These are phyloP conservation scores for Polyergus mexicanus DNA, from an alignment of 1,140 invertebrate species.

Conservation along the genomic window DNA sequence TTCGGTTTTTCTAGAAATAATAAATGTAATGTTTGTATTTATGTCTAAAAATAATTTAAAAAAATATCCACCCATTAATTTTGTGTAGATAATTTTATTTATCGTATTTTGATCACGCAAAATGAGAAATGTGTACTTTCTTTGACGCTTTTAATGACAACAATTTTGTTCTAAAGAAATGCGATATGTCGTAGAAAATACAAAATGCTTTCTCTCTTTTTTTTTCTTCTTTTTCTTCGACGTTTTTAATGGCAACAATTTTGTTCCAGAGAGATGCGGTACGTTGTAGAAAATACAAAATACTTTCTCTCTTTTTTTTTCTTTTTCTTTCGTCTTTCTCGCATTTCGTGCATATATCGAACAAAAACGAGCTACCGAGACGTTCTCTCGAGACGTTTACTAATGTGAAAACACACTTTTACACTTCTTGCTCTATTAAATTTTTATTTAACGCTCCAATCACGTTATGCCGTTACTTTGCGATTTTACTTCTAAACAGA, in stretches of 20 bases:
- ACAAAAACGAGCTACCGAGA: background rate
- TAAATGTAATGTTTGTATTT: background rate
- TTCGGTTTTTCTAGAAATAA: background rate
- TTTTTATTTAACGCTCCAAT: background rate
- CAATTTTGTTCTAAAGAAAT: background rate
- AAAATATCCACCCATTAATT: no score
- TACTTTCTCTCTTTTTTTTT: background rate
- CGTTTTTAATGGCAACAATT: background rate
- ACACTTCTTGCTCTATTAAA: slow-evolving; percentile 71
- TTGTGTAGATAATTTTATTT: no score
- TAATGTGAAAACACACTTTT: slow-evolving; percentile 53
- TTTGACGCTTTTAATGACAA: background rate
- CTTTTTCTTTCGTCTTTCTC: background rate
- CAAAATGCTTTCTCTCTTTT: slow-evolving; percentile 7
- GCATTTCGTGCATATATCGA: background rate
- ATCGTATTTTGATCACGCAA: no score
- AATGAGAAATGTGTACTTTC: no score
- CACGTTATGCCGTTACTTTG: background rate
- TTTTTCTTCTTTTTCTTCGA: no score
- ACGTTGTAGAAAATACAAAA: slow-evolving; percentile 4
- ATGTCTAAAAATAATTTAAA: no score
- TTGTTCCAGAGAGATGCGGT: background rate
- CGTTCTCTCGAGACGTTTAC: slow-evolving; percentile 23
- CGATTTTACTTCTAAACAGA: background rate
- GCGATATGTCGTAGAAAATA: background rate